These are phyloP conservation scores for Rhaphigaster nebulosa DNA, from an alignment of 2,888 invertebrate species.

Conservation along the genomic window DNA sequence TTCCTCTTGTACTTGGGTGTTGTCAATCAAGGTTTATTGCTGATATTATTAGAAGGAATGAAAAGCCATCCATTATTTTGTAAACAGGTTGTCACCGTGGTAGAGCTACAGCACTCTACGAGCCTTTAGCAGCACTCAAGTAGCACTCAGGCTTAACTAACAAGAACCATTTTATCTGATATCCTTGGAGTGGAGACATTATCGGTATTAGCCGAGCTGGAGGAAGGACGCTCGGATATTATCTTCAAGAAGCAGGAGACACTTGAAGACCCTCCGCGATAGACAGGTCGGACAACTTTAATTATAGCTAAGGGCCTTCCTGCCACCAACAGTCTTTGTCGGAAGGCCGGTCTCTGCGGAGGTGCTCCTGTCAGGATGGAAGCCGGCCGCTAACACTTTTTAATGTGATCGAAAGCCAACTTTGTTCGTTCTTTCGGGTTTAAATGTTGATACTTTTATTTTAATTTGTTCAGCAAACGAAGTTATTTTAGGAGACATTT, in stretches of 20 bases:
- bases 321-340: not conserved
- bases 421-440: not conserved
- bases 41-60: not conserved
- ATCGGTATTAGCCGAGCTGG: not conserved
- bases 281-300: slow-evolving; percentile 19
- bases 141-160: not conserved
- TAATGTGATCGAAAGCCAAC: not conserved
- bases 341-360: not conserved
- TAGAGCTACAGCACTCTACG: not conserved
- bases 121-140: not conserved
- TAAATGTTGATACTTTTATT: not conserved
- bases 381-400: not conserved
- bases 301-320: slow-evolving; percentile 15
- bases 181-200: not conserved
- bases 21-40: not conserved
- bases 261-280: slow-evolving; percentile 39
- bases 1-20: no score
- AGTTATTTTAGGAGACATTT: no score
- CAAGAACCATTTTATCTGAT: not conserved
- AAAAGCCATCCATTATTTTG: not conserved
- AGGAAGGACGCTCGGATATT: not conserved
- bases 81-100: not conserved
- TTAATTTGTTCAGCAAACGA: no score
- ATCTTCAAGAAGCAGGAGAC: not conserved
- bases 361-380: not conserved